These are phyloP conservation scores for Atrina japonica DNA, from an alignment of 2,888 invertebrate species.

Conservation along the genomic window DNA sequence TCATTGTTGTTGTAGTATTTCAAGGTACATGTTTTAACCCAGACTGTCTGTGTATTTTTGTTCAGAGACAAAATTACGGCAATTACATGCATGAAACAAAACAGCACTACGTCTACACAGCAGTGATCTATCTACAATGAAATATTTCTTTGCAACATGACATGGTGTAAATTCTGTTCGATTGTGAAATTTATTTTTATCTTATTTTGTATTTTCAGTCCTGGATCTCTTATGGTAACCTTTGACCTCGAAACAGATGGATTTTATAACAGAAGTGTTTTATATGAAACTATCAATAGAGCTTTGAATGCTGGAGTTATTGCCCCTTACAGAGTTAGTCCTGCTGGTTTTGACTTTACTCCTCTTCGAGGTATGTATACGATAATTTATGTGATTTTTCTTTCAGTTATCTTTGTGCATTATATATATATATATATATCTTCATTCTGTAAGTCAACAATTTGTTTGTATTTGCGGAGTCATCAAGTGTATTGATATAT, in stretches of 20 bases:
- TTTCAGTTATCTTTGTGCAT: background rate
- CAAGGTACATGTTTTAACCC: no score
- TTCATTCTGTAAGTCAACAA: background rate
- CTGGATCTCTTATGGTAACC: slow-evolving; percentile 82
- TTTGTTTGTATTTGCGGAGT: background rate
- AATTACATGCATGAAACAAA: no score
- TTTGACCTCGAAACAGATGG: slow-evolving; percentile 86
- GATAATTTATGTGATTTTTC: background rate
- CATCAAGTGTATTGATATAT: background rate
- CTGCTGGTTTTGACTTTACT: slow-evolving; percentile 85
- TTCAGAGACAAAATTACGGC: no score
- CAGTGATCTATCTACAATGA: no score
- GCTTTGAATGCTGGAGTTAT: slow-evolving; percentile 84
- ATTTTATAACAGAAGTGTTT: slow-evolving; percentile 83
- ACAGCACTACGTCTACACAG: no score
- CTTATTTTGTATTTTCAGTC: slow-evolving; percentile 50
- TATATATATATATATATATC: no score
- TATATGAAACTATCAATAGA: slow-evolving; percentile 83
- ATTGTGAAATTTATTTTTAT: no score
- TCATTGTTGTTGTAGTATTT: no score
- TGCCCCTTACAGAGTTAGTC: slow-evolving; percentile 83
- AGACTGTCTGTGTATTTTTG: no score
- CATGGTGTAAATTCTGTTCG: no score
- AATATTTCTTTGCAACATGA: no score
- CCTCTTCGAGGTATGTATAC: slow-evolving; percentile 82